These are phyloP conservation scores for Plodia interpunctella DNA, from an alignment of 1,140 invertebrate genomes.

Conservation along the genomic window DNA sequence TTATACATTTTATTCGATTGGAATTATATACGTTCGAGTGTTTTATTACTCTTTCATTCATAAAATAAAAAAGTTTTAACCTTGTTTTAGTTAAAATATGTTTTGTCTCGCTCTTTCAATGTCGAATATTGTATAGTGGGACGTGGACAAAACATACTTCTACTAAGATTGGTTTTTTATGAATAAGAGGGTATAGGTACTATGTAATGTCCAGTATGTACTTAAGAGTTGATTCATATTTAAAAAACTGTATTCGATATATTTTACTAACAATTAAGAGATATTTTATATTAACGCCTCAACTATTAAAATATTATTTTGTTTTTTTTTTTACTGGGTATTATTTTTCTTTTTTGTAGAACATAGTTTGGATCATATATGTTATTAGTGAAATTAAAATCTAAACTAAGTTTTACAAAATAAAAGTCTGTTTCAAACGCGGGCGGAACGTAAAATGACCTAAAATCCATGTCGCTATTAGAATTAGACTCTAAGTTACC, in stretches of 20 bases:
- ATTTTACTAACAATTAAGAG: not conserved
- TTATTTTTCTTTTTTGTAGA: not conserved
- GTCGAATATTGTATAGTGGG: too few relatives aligned
- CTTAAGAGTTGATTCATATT: not conserved
- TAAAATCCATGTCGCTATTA: not conserved
- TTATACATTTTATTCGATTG: not conserved
- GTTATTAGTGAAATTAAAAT: not conserved
- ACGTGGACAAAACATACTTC: too few relatives aligned
- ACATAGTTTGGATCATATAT: not conserved
- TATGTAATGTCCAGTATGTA: slow-evolving; percentile 1
- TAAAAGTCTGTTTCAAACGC: not conserved
- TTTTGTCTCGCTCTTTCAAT: too few relatives aligned
- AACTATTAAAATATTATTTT: not conserved
- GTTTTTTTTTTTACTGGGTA: not conserved
- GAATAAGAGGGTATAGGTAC: too few relatives aligned
- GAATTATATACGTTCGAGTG: slow-evolving; percentile 4
- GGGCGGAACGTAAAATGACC: not conserved
- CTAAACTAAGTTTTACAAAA: not conserved
- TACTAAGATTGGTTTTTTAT: too few relatives aligned
- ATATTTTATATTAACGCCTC: not conserved
- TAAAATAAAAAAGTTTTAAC: too few relatives aligned
- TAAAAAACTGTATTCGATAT: not conserved
- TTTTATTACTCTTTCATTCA: too few relatives aligned
- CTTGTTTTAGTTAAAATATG: too few relatives aligned
- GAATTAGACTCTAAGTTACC: too few relatives aligned